A percentile compares a stretch with the other conserved stretches of the same genome.
Conservation (phyloP, 2,113 vertebrate genomes). For the Mus musculus region GRCm39 chr5:8597501-8598000, state of each 20-base stretch:
- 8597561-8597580: conserved; percentile 50
- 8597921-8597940: neutral
- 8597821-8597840: too few relatives aligned
- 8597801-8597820: conserved; percentile 36
- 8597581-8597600: conserved; percentile 42
- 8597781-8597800: neutral
- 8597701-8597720: neutral
- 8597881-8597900: neutral
- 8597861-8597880: neutral
- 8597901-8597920: neutral
- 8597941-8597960: neutral
- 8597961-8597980: neutral
- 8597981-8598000: too few relatives aligned
- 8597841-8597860: too few relatives aligned
- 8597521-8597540: neutral
- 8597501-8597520: neutral
- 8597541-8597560: neutral
- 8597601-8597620: conserved; percentile 44
- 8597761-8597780: conserved; percentile 5
- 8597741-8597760: conserved; percentile 24
- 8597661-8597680: neutral
- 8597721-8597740: neutral
- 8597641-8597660: conserved; percentile 27
- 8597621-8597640: conserved; percentile 15
- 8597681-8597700: neutral